Base-by-base conservation (phyloP, 2,888 invertebrate species). In the Euzetes globulus region DNA sequence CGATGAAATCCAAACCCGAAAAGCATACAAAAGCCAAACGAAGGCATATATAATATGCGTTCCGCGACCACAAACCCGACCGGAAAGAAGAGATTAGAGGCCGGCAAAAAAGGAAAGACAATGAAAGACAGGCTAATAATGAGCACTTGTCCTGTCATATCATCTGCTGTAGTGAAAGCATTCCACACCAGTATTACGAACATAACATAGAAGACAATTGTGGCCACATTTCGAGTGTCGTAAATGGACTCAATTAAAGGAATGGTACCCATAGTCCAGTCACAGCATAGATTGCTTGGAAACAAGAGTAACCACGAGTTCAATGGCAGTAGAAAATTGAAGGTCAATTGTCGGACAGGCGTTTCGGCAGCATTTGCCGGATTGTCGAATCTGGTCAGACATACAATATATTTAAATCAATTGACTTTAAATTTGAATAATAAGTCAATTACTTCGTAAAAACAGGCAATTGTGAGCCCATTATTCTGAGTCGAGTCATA, bases 211-310 rank as follows among this genome's bases (percentile, higher is more conserved):
- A 91, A 87, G 0, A 86, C 84, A 29, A 92, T 71, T 0, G 94
- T 95, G 19, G 89, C 88, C 68, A 94, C 78, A 84, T 95, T 95
- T 58, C 96, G 87, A 0, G 87, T 83, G 83, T 97, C 97, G 6
- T 86, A 81, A 82, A 93, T 87, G 50, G 90, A 88, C 79, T 89
- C 88, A 68, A 97, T 86, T 74, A 97, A 84, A 0, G 94, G 91
- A 75, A 97, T 89, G 9, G 94, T 94, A 72, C 93, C 96, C 97
- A 97, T 97, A 65, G 96, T 97, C 96, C 96, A 97, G 85, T 97
- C 97, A 84, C 96, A 96, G 85, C 96, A 96, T 74, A 97, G 86
- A 79, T 91, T 88, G 79, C 90, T 90, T 1, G 97, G 97, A 81
- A 91, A 88, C 73, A 95, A 86, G 78, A 97, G 85, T 78, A 97